Base-by-base conservation (phyloP, 2,113 vertebrate species). In the Macrotus californicus region DNA sequence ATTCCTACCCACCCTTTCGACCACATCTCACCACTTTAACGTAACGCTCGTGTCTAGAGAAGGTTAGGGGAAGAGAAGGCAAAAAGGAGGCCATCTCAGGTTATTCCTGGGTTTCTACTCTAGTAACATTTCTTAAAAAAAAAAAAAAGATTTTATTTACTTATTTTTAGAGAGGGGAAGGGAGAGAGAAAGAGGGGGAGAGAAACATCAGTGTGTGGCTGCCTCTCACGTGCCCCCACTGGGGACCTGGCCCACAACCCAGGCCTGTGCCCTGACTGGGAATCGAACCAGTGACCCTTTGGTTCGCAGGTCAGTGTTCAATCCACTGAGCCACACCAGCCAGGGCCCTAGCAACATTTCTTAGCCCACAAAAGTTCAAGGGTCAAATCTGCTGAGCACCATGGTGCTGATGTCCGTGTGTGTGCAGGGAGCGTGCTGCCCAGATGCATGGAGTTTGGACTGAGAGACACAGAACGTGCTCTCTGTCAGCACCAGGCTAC, bases 321-420 rank as follows among this genome's bases (percentile, higher is more conserved):
- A 24, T 59, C 56, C 56, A 59, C 56, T 24, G 9, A 59, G 56
- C 56, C 56, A 59, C 56, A 59, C 56, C 56, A 59, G 1, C 56
- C 22, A 3, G 22, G 56, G 22, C 5, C 36, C 52, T 34, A n/a
- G 54, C 19, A n/a, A 31, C 5, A 3, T 7, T 16, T 87, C 85
- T 64, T 5, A 15, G n/a, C 70, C 31, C 54, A 56, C 10, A 31
- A n/a, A 52, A 43, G 70, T 70, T 50, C 34, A 2, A 81, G 50
- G 50, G n/a, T 39, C n/a, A 26, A 21, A 9, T 1, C 1, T 67
- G 69, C 5, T 14, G 39, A 79, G 43, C 2, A 5, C 11, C 0
- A 0, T 3, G 50, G 56, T 16, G 64, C 46, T 50, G 18, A 34
- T 2, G 4, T 22, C 39, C 1, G 1, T 0, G 16, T 2, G 54